Conservation (phyloP, 1,140 invertebrate genomes). For the Meloidogyne floridensis region DNA sequence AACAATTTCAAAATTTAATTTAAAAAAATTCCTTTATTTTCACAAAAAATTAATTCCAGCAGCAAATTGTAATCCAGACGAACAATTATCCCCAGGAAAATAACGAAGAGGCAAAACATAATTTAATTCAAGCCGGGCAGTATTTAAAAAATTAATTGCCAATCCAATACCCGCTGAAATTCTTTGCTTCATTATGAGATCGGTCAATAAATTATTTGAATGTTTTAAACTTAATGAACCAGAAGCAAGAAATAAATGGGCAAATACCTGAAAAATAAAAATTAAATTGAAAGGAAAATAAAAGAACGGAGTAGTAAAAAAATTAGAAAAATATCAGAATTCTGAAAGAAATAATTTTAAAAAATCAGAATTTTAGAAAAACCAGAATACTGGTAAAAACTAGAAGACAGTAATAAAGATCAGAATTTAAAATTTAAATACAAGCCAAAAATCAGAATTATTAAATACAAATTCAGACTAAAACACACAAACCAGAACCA, state of each 20-base stretch:
- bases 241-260: conserved; percentile 56
- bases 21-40: conserved; percentile 3
- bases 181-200: conserved; percentile 51
- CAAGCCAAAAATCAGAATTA: no score
- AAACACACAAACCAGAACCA: no score
- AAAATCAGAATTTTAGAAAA: no score
- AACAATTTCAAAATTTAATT: background rate
- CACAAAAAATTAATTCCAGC: conserved; percentile 60
- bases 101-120: conserved; percentile 60
- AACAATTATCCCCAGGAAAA: conserved; percentile 47
- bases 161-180: conserved; percentile 56
- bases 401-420: no score
- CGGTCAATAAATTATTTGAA: conserved; percentile 41
- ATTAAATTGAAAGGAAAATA: background rate
- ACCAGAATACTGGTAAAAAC: no score
- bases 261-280: conserved; percentile 47
- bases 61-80: conserved; percentile 56
- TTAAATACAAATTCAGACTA: no score
- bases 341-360: no score
- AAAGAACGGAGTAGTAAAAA: background rate
- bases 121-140: conserved; percentile 61
- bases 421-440: no score
- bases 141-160: conserved; percentile 52
- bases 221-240: conserved; percentile 52
- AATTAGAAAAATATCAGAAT: no score